Evolutionary conservation across 2,888 invertebrate species (phyloP).

Genomic region (Lochmaea capreae): DNA sequence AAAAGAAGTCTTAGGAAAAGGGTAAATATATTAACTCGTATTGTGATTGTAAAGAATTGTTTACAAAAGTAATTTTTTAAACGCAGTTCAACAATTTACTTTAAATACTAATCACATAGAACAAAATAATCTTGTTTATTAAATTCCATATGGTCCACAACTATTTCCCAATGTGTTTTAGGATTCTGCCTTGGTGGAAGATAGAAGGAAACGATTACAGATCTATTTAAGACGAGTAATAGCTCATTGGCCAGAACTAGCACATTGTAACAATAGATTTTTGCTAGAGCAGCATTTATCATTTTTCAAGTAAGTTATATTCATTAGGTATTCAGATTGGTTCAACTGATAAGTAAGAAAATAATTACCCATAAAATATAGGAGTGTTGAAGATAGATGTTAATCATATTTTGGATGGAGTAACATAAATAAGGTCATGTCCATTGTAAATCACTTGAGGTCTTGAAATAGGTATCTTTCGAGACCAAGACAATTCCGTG

Average conservation of each 20-base stretch:
- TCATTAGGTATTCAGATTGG: conserved; percentile 8
- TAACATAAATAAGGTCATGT: too few relatives aligned
- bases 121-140: too few relatives aligned
- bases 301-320: conserved; percentile 82
- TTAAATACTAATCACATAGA: too few relatives aligned
- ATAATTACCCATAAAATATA: too few relatives aligned
- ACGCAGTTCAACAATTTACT: too few relatives aligned
- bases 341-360: too few relatives aligned
- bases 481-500: too few relatives aligned
- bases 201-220: conserved; percentile 85
- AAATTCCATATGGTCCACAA: too few relatives aligned
- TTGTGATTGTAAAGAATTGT: neutral
- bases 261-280: conserved; percentile 80
- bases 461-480: too few relatives aligned
- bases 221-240: conserved; percentile 88
- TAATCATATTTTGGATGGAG: too few relatives aligned
- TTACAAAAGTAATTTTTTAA: too few relatives aligned
- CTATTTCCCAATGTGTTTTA: conserved; percentile 57
- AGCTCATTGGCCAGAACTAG: conserved; percentile 82
- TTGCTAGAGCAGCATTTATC: conserved; percentile 84
- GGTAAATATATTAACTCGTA: conserved; percentile 66
- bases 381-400: too few relatives aligned
- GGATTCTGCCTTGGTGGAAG: conserved; percentile 89
- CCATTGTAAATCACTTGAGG: conserved; percentile 4
- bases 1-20: conserved; percentile 95